A percentile compares a stretch with the other conserved stretches of the same genome.
These are phyloP conservation scores for Liolophura sinensis DNA, from an alignment of 1,140 invertebrate genomes.

Conservation along the genomic window DNA sequence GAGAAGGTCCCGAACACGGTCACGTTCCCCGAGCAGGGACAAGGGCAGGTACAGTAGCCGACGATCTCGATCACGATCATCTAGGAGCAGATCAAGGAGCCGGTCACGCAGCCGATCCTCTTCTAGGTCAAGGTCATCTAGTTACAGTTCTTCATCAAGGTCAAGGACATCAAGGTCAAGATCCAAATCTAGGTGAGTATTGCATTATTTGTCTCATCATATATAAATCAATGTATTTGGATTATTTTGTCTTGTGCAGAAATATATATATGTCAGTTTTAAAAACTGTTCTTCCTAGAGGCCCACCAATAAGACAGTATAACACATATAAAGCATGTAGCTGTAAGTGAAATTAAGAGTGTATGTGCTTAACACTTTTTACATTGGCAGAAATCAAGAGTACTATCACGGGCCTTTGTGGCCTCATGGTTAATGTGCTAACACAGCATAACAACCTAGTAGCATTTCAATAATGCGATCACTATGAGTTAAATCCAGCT, in stretches of 20 bases:
- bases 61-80: slow-evolving; percentile 22
- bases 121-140: slow-evolving; percentile 32
- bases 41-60: slow-evolving; percentile 9
- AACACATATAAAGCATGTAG: too few species aligned
- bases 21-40: slow-evolving; percentile 4
- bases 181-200: slow-evolving; percentile 11
- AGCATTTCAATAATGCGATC: too few species aligned
- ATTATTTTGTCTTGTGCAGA: not conserved
- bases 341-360: too few species aligned
- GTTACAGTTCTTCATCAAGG: slow-evolving; percentile 20
- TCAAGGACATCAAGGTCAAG: slow-evolving; percentile 34
- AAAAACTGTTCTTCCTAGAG: too few species aligned
- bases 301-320: too few species aligned
- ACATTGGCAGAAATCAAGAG: too few species aligned
- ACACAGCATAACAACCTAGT: too few species aligned
- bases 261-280: too few species aligned
- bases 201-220: not conserved
- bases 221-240: not conserved
- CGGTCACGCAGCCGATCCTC: slow-evolving; percentile 57
- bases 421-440: too few species aligned
- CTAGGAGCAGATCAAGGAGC: slow-evolving; percentile 57
- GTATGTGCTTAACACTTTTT: too few species aligned
- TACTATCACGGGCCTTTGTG: too few species aligned
- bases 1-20: slow-evolving; percentile 21
- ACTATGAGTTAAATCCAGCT: too few species aligned